Percentiles rank a stretch among this genome's conserved stretches.
Conservation (phyloP, 2,113 vertebrate species). For the Stegostoma tigrinum region DNA sequence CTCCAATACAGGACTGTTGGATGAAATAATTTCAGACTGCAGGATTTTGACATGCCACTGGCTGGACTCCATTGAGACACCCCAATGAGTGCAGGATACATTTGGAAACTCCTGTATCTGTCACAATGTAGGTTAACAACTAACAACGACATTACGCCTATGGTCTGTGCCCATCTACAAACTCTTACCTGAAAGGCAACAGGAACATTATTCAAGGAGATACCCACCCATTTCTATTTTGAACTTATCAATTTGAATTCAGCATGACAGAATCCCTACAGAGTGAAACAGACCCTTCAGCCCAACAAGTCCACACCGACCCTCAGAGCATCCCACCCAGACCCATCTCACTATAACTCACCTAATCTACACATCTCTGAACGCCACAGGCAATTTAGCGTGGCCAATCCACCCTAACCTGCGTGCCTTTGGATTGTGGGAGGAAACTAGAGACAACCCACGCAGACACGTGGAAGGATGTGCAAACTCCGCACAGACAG, state of each 20-base stretch:
- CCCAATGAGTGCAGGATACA: background rate
- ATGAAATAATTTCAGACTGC: constrained; percentile 1
- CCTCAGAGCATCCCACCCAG: no score
- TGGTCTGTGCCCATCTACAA: background rate
- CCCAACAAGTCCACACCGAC: no score
- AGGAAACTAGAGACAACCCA: no score
- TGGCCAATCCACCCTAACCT: no score
- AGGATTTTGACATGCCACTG: background rate
- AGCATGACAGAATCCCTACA: no score
- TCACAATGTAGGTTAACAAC: background rate
- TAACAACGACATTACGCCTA: background rate
- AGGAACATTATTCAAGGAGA: background rate
- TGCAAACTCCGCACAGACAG: no score
- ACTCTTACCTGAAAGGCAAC: background rate
- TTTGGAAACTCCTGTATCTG: background rate
- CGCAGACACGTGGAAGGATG: no score
- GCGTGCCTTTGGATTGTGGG: no score
- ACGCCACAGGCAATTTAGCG: no score
- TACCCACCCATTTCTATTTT: background rate
- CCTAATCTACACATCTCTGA: no score
- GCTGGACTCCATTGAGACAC: background rate
- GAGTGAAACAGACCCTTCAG: no score
- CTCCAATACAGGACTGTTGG: background rate
- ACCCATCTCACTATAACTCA: no score
- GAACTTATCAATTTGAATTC: background rate